Evolutionary conservation across 2,113 vertebrate species (phyloP).

Genomic region (Oceanites oceanicus): DNA sequence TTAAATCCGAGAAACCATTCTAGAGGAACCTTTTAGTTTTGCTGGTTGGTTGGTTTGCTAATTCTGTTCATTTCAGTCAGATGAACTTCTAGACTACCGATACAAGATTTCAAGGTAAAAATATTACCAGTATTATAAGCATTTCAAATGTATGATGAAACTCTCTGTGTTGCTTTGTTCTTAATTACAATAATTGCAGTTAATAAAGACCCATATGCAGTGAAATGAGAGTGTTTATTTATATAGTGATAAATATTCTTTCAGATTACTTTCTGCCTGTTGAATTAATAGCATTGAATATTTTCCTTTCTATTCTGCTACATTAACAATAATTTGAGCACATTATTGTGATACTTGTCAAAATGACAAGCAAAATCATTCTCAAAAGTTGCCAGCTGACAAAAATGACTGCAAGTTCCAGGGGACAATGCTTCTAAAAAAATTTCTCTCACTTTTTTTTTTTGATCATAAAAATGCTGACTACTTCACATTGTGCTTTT

Average conservation of each 20-base stretch:
- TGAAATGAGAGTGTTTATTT: background rate
- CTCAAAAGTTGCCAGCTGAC: background rate
- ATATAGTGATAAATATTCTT: background rate
- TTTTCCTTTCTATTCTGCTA: constrained; percentile 11
- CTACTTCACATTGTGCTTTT: background rate
- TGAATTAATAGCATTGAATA: background rate
- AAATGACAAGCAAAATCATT: background rate
- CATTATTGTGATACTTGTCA: background rate
- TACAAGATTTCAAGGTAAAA: background rate
- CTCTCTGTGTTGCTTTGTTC: background rate
- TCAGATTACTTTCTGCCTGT: background rate
- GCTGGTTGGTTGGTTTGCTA: background rate
- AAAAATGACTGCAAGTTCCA: background rate
- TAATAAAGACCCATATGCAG: background rate
- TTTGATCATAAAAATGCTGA: background rate
- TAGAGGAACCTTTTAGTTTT: background rate
- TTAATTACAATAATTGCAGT: background rate
- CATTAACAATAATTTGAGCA: background rate
- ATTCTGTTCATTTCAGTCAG: background rate
- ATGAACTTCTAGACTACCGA: background rate
- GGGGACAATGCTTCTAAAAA: background rate
- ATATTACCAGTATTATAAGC: background rate
- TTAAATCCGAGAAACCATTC: background rate
- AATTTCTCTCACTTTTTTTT: background rate
- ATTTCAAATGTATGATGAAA: background rate